Percentiles rank a stretch among this genome's conserved stretches.
Conservation (phyloP, 2,797 vertebrate species). For the Mormyrus hasselquistii region DNA sequence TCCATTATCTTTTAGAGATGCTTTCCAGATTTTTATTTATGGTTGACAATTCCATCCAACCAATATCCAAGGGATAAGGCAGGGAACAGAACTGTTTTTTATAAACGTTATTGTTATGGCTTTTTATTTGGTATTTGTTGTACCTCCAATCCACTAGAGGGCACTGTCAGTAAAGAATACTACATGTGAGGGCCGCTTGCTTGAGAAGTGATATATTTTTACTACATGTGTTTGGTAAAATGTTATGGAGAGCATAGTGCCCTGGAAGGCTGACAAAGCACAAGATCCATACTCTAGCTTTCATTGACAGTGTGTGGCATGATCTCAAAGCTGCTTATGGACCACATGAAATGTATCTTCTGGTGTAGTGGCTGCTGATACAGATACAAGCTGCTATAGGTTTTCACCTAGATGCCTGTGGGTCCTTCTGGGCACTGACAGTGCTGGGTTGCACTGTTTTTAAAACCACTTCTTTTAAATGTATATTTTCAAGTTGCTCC, state of each 20-base stretch:
- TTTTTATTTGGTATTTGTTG: background rate
- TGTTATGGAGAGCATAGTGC: background rate
- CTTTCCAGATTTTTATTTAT: background rate
- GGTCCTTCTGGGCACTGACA: background rate
- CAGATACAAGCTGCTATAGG: background rate
- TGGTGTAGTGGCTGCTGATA: background rate
- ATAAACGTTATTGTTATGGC: background rate
- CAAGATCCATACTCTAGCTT: background rate
- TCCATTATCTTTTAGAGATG: background rate
- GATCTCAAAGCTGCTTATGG: background rate
- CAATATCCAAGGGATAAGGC: background rate
- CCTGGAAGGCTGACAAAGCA: background rate
- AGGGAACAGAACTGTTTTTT: background rate
- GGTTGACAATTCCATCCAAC: background rate
- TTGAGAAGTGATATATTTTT: background rate
- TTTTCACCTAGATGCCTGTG: background rate
- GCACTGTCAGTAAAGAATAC: background rate
- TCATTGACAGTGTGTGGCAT: background rate
- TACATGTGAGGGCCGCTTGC: background rate
- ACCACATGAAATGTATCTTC: background rate
- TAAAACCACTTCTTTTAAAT: background rate
- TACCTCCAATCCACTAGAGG: background rate
- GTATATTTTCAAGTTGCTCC: background rate
- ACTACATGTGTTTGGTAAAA: background rate
- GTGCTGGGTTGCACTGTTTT: background rate